Conservation (phyloP, 1,140 invertebrate genomes). For the Lasaia peninsularis region DNA sequence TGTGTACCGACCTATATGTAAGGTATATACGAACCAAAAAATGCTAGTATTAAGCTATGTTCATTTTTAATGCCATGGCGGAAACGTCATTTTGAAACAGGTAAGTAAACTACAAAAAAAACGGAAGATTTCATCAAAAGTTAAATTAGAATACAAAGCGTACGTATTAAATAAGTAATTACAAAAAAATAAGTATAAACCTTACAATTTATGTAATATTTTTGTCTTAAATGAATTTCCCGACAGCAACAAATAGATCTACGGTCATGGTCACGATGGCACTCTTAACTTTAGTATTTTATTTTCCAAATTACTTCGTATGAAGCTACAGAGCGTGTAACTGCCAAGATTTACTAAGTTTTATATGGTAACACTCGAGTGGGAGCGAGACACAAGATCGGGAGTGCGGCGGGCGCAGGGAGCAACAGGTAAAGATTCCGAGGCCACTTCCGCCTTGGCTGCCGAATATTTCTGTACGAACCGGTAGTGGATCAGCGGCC, state of each 20-base stretch:
- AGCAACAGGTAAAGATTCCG: slow-evolving; percentile 77
- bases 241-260: slow-evolving; percentile 52
- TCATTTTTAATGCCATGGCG: too few relatives aligned
- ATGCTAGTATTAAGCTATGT: too few relatives aligned
- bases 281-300: slow-evolving; percentile 47
- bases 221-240: not conserved
- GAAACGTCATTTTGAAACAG: too few relatives aligned
- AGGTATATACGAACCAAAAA: too few relatives aligned
- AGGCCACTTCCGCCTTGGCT: slow-evolving; percentile 76
- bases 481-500: slow-evolving; percentile 72
- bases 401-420: slow-evolving; percentile 67
- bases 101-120: too few relatives aligned
- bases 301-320: slow-evolving; percentile 65
- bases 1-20: too few relatives aligned
- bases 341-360: slow-evolving; percentile 29
- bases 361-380: slow-evolving; percentile 26
- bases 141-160: too few relatives aligned
- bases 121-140: too few relatives aligned
- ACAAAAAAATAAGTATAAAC: not conserved
- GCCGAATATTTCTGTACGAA: slow-evolving; percentile 77
- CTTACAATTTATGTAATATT: not conserved
- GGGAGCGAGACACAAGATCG: slow-evolving; percentile 41
- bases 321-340: slow-evolving; percentile 42
- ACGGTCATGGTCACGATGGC: slow-evolving; percentile 58
- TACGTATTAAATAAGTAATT: too few relatives aligned